Conservation (phyloP, 2,113 vertebrate genomes). For the Rhinolophus ferrumequinum region DNA sequence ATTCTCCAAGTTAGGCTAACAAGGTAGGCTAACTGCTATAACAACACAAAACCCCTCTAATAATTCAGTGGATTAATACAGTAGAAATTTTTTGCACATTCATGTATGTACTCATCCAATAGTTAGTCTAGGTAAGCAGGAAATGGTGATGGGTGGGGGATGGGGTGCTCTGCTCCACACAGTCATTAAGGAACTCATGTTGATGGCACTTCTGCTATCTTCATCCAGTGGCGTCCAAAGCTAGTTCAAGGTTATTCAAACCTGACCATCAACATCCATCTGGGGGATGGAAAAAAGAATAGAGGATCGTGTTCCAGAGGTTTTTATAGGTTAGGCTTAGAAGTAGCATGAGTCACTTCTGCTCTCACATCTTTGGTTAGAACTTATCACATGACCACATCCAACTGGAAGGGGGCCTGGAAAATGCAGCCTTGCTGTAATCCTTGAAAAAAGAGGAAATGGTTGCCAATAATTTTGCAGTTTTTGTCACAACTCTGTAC, state of each 20-base stretch:
- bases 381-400: not conserved
- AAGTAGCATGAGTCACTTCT: not conserved
- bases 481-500: not conserved
- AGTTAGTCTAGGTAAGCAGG: not conserved
- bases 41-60: not conserved
- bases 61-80: conserved; percentile 5
- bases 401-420: not conserved
- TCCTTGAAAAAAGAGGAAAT: not conserved
- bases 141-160: not conserved
- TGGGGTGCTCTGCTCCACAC: not conserved
- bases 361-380: not conserved
- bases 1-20: not conserved
- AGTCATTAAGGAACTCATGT: not conserved
- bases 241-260: not conserved
- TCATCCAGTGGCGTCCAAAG: not conserved
- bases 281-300: not conserved
- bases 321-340: not conserved
- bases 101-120: not conserved
- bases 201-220: not conserved
- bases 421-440: not conserved
- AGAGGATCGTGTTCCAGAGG: not conserved
- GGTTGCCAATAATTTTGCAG: not conserved
- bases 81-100: not conserved
- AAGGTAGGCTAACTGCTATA: not conserved
- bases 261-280: not conserved